Base-by-base conservation (phyloP, 2,797 vertebrate genomes). In the Sandelia bainsii region DNA sequence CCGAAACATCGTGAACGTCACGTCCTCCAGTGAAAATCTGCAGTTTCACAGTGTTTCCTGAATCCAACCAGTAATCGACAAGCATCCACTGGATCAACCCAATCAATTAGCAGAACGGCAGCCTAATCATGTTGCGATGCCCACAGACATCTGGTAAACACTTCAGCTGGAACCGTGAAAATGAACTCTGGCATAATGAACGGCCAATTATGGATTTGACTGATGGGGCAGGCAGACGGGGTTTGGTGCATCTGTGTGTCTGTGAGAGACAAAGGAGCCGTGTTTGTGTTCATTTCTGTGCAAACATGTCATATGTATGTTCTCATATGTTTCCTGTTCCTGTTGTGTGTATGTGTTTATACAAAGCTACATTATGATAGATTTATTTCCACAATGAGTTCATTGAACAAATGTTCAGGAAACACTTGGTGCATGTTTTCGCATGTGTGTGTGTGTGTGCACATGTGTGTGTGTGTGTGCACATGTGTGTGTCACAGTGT, bases 111-210 rank as follows among this genome's bases (percentile, higher is more conserved):
- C 66, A 39, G 54, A 84, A 79, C 78, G 65, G 87, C 84, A 52
- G 79, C 59, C 71, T 89, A 83, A 89, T 89, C 89, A 76, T 82
- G 89, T 84, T 78, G 86, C 75, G 72, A 81, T 79, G 84, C 79
- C 76, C 80, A 51, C 86, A 75, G 87, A 91, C 89, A 90, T 89
- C 89, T 90, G 90, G 82, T 87, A 86, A 91, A 92, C 89, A 91
- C 88, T 82, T 91, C 88, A 88, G 68, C 89, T 63, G 80, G 86
- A 90, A 87, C 83, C 84, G 80, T 77, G 86, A 79, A 87, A 88
- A 88, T 85, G 85, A 91, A 90, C 88, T 85, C 80, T 82, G 88
- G 77, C 79, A 69, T 85, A 86, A 87, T 85, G 77, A 84, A 89
- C 69, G 62, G 64, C 83, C 88, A 88, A 91, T 91, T 91, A 92